phyloP scores from a whole-genome alignment of 2,797 vertebrate genomes.

The Tauraco hartlaubi region DNA sequence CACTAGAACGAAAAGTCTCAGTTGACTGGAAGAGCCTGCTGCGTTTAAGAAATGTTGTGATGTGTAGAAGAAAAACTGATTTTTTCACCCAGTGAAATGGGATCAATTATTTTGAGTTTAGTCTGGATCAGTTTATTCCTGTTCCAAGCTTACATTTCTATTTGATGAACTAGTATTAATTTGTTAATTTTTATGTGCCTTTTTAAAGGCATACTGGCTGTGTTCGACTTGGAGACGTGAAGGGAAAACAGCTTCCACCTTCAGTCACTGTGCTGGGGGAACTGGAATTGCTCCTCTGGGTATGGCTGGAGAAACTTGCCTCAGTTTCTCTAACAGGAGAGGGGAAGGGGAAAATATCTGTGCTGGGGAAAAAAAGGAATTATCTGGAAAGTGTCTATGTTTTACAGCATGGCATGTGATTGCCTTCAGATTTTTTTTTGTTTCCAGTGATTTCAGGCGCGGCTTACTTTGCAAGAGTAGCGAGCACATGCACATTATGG shows the following conservation, averaged over 20 bases:
- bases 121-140: neutral
- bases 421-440: neutral
- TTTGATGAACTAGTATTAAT: neutral
- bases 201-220: neutral
- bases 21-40: neutral
- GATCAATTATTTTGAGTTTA: neutral
- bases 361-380: neutral
- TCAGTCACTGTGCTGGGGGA: neutral
- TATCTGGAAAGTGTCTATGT: neutral
- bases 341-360: neutral
- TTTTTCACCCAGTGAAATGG: neutral
- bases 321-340: neutral
- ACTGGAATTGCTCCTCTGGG: neutral
- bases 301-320: neutral
- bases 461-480: neutral
- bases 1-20: neutral
- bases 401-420: neutral
- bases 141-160: neutral
- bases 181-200: neutral
- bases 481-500: fast-evolving
- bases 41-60: neutral
- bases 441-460: neutral
- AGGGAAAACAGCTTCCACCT: neutral
- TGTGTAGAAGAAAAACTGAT: neutral
- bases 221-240: neutral